Conservation (phyloP, 2,888 invertebrate species). For the Aquatica leii region DNA sequence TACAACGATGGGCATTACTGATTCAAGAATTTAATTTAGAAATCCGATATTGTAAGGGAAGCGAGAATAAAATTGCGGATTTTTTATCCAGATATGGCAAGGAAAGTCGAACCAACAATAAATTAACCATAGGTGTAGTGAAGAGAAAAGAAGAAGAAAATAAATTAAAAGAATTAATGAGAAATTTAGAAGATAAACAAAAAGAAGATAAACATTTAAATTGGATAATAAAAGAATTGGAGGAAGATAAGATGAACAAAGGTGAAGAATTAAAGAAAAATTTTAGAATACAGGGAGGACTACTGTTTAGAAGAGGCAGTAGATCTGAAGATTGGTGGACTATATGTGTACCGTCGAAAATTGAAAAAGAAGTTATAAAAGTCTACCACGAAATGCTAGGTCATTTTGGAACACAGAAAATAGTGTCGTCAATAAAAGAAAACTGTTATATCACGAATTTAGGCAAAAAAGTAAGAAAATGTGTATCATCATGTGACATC, state of each 20-base stretch:
- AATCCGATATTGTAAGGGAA: background rate
- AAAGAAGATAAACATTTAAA: background rate
- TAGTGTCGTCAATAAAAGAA: background rate
- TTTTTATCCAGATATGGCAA: background rate
- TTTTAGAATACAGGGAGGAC: background rate
- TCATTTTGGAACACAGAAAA: background rate
- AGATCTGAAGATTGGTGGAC: background rate
- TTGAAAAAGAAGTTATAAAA: background rate
- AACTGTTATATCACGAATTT: background rate
- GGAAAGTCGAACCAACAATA: too few species aligned
- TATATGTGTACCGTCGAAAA: background rate
- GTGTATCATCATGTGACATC: background rate
- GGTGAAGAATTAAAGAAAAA: background rate
- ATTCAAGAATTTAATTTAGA: background rate
- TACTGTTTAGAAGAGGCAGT: background rate
- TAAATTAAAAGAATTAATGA: background rate
- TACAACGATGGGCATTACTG: background rate
- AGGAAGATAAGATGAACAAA: background rate
- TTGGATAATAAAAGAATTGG: constrained; percentile 1
- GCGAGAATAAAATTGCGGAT: background rate
- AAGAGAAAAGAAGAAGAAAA: background rate
- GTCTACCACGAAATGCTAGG: background rate
- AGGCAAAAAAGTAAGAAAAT: background rate
- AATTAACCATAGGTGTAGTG: background rate
- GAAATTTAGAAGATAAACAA: background rate